Base-by-base conservation (phyloP, 2,888 invertebrate species). In the Agrochola litura region DNA sequence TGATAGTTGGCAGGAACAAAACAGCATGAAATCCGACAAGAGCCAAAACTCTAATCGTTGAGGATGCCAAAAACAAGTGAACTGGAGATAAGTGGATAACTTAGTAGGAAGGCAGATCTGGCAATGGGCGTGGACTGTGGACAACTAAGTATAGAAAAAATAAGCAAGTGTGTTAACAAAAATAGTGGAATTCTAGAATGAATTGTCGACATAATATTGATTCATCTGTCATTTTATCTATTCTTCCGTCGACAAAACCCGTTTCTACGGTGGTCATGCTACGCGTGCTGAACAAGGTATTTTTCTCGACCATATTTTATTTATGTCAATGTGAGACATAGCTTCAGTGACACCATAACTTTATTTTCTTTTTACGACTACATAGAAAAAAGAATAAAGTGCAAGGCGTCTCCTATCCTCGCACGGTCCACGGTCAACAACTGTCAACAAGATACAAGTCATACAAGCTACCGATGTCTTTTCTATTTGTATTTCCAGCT, bases 401-500 rank as follows among this genome's bases (percentile, higher is more conserved):
- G n/a, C 41, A 60, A 61, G 58, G 25, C 69, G 4, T 66, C 10
- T 60, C 46, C n/a, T 46, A 60, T 75, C 60, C 61, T 67, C 66
- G 30, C 30, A 30, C n/a, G n/a, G n/a, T n/a, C 30, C 30, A 30
- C 30, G 30, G 30, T 30, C 30, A 30, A 30, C 30, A 30, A 30
- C 30, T 1, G 30, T 30, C 30, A 30, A 30, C 30, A 30, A 79
- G 61, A 81, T 43, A 78, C 67, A 83, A 83, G 56, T 63, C 71
- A 79, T 56, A 84, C 82, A 77, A 79, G 76, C 85, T 75, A 76
- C 73, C 71, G 60, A 80, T 74, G 72, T 68, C 80, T 71, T 81
- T 81, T 79, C 77, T 87, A 85, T 87, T 89, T 87, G 81, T 83
- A 81, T 85, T 79, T 77, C 72, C 75, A 77, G 76, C 85, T 81